phyloP scores from a whole-genome alignment of 2,797 vertebrate species.

The Argyrosomus regius region DNA sequence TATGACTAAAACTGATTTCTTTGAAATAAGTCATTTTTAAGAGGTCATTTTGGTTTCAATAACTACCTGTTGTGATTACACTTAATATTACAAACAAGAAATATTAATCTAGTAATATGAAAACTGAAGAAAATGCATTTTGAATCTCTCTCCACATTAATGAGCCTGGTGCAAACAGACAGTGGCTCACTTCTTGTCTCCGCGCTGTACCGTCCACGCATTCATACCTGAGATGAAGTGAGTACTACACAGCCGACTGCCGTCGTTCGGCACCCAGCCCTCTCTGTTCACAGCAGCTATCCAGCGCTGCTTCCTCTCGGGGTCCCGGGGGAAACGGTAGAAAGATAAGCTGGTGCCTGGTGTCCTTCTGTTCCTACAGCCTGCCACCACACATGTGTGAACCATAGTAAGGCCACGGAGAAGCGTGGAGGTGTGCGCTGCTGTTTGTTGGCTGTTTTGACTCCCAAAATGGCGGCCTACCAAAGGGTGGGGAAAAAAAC shows the following conservation, averaged over 20 bases:
- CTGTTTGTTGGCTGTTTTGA: conserved; percentile 72
- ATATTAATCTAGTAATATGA: not conserved
- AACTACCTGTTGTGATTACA: not conserved
- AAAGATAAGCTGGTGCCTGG: conserved; percentile 83
- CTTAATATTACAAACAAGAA: not conserved
- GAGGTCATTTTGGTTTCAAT: not conserved
- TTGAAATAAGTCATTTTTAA: not conserved
- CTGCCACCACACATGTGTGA: conserved; percentile 86
- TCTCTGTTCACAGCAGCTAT: conserved; percentile 85
- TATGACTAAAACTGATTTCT: not conserved
- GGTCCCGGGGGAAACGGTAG: conserved; percentile 86
- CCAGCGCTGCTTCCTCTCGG: conserved; percentile 86
- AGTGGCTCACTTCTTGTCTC: not conserved
- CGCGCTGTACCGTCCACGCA: not conserved
- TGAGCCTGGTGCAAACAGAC: not conserved
- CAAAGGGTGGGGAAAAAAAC: conserved; percentile 22
- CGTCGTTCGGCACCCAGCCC: conserved; percentile 86
- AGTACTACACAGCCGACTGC: conserved; percentile 85
- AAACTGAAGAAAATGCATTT: not conserved
- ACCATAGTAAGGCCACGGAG: conserved; percentile 81
- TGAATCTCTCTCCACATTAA: rapidly evolving
- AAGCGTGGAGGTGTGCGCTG: conserved; percentile 55
- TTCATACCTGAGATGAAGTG: conserved; percentile 85
- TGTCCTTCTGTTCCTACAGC: conserved; percentile 85
- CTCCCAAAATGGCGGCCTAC: conserved; percentile 86